phyloP scores from a whole-genome alignment of 2,113 vertebrate species.

The Sorex araneus region DNA sequence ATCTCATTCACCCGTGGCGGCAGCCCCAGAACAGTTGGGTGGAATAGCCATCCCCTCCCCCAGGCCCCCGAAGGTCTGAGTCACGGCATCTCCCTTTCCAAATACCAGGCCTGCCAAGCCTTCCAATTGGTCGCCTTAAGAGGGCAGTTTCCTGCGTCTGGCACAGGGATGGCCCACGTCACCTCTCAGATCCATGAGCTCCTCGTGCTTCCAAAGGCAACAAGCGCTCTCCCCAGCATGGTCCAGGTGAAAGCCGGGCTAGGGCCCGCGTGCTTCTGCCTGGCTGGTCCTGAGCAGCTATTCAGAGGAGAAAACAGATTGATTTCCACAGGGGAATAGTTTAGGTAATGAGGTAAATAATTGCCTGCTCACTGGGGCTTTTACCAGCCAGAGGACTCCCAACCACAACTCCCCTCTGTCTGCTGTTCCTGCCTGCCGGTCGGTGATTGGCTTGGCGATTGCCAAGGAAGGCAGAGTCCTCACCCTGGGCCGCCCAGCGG shows the following conservation, averaged over 20 bases:
- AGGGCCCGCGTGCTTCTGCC: background rate
- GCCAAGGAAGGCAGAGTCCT: background rate
- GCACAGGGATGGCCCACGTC: constrained; percentile 43
- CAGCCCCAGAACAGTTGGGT: background rate
- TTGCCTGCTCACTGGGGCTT: constrained; percentile 74
- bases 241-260: constrained; percentile 48
- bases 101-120: constrained; percentile 56
- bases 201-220: constrained; percentile 57
- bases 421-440: constrained; percentile 53
- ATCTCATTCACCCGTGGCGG: background rate
- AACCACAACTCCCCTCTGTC: constrained; percentile 66
- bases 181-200: constrained; percentile 54
- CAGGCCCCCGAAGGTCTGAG: constrained; percentile 71
- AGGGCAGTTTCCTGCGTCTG: constrained; percentile 67
- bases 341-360: constrained; percentile 79
- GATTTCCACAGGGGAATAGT: constrained; percentile 67
- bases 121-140: constrained; percentile 48
- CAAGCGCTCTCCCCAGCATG: background rate
- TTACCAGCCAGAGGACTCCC: constrained; percentile 59
- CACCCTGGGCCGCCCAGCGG: background rate
- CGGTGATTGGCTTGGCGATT: constrained; percentile 51
- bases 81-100: constrained; percentile 70
- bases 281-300: constrained; percentile 72
- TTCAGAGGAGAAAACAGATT: constrained; percentile 59
- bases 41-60: constrained; percentile 34